phyloP scores from a whole-genome alignment of 2,888 invertebrate genomes.

The Latrodectus hesperus region DNA sequence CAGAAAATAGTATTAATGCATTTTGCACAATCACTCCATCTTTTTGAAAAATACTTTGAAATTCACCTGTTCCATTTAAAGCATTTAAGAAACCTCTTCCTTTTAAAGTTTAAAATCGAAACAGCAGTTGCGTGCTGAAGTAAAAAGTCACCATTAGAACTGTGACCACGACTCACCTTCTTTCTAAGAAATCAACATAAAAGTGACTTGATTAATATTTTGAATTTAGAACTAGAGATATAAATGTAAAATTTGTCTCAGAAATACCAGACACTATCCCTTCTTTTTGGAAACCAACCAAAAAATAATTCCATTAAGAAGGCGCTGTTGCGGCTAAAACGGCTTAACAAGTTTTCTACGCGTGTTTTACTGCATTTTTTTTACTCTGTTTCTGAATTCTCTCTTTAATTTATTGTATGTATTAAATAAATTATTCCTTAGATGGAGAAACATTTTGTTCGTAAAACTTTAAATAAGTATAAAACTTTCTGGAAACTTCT shows the following conservation, averaged over 20 bases:
- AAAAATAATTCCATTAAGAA: slow-evolving; percentile 12
- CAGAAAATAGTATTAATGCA: too few species aligned
- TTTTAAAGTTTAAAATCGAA: not conserved
- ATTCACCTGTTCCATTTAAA: not conserved
- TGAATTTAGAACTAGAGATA: not conserved
- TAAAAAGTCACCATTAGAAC: not conserved
- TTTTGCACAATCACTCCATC: too few species aligned
- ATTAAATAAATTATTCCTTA: not conserved
- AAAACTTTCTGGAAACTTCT: too few species aligned
- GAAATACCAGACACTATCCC: not conserved
- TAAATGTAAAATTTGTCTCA: slow-evolving; percentile 1
- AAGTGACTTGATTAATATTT: not conserved
- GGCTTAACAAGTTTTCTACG: slow-evolving; percentile 2
- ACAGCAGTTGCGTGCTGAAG: not conserved
- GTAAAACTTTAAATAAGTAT: too few species aligned
- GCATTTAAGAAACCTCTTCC: not conserved
- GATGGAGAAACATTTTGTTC: not conserved
- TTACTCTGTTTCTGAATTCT: not conserved
- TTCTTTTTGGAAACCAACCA: not conserved
- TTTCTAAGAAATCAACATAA: slow-evolving; percentile 5
- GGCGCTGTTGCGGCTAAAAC: not conserved
- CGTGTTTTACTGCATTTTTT: not conserved
- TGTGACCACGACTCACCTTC: not conserved
- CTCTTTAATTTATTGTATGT: not conserved
- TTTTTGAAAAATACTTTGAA: too few species aligned